Evolutionary conservation across 2,113 vertebrate species (phyloP).

Genomic region (Tinamus guttatus): DNA sequence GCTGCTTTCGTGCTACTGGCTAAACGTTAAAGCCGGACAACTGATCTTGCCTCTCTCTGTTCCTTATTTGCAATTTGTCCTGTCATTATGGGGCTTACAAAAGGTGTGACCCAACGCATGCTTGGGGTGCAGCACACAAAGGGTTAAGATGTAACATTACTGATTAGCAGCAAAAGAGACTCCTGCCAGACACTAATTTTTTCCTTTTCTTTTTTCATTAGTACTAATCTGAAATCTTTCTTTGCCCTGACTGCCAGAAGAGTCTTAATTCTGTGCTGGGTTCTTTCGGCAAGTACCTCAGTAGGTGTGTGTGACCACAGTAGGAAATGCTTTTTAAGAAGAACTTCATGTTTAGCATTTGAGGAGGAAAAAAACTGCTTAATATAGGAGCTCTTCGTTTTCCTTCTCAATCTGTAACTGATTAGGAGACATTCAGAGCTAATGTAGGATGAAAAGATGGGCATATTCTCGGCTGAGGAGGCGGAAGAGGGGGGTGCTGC

Average conservation of each 20-base stretch:
- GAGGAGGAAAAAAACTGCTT: conserved; percentile 52
- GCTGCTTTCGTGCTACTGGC: not conserved
- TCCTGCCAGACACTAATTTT: not conserved
- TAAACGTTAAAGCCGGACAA: not conserved
- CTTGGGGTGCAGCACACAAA: not conserved
- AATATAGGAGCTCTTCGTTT: not conserved
- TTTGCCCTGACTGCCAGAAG: not conserved
- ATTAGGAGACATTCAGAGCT: conserved; percentile 53
- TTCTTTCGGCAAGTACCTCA: not conserved
- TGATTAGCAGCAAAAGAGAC: not conserved
- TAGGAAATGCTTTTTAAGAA: conserved; percentile 2
- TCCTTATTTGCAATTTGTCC: not conserved
- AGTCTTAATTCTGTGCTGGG: not conserved
- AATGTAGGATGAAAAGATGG: conserved; percentile 41
- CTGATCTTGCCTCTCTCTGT: not conserved
- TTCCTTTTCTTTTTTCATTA: not conserved
- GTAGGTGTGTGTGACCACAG: conserved; percentile 11
- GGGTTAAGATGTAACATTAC: not conserved
- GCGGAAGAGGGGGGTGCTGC: not conserved
- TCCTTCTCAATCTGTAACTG: conserved; percentile 59
- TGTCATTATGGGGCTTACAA: not conserved
- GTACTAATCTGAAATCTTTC: conserved; percentile 3
- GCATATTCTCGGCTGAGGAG: not conserved
- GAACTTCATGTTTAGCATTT: conserved; percentile 35
- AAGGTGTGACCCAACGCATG: not conserved